phyloP scores from a whole-genome alignment of 23 tunicate species.

The Ascidia mentula region DNA sequence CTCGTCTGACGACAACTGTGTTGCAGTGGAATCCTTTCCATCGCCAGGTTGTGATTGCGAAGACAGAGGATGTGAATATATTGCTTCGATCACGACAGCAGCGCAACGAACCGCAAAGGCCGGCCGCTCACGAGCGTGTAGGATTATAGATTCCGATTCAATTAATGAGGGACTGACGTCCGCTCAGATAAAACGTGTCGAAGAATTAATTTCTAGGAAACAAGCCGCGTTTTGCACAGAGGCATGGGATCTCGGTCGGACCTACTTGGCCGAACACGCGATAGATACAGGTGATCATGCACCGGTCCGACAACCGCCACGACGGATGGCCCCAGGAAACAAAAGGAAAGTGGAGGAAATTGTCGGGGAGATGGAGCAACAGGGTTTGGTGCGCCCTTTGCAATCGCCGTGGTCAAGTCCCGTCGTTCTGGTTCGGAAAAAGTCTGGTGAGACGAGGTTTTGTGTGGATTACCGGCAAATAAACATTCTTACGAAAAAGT shows the following conservation, averaged over 20 bases:
- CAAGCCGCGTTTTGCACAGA: not conserved
- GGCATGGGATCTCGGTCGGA: not conserved
- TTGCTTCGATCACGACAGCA: too few species aligned
- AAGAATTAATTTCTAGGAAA: not conserved
- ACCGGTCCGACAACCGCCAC: not conserved
- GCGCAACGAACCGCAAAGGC: too few species aligned
- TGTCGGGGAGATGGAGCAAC: not conserved
- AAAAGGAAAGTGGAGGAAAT: not conserved
- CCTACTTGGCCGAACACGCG: not conserved
- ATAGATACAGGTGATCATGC: not conserved
- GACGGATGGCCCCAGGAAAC: not conserved
- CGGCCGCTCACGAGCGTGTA: not conserved
- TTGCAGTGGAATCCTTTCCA: not conserved
- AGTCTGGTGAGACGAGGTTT: conserved; percentile 10
- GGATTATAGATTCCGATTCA: not conserved
- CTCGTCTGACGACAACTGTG: not conserved
- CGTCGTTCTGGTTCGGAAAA: not conserved
- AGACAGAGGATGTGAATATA: too few species aligned
- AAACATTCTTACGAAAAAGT: conserved; percentile 9
- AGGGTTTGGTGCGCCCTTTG: not conserved
- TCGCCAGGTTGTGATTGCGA: not conserved
- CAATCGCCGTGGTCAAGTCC: conserved; percentile 9
- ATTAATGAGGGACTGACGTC: not conserved
- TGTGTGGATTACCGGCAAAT: conserved; percentile 5
- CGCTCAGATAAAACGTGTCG: not conserved